Evolutionary conservation across 2,888 invertebrate species (phyloP).

Genomic region (Marasmarcha lunaedactyla): DNA sequence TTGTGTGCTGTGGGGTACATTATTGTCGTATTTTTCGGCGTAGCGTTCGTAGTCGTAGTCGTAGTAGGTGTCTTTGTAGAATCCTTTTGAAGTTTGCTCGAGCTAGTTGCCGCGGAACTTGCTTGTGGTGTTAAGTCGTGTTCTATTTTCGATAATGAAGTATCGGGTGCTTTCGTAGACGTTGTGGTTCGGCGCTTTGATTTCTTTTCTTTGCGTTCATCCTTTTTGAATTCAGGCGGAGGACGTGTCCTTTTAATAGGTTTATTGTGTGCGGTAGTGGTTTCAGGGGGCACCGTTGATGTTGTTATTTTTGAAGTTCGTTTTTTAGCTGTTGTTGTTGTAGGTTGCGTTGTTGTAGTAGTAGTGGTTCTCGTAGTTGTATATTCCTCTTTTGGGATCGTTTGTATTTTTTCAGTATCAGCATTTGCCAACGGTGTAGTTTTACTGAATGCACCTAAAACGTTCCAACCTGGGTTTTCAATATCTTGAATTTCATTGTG

Average conservation of each 20-base stretch:
- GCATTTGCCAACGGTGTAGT: slow-evolving; percentile 48
- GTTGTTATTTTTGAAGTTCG: slow-evolving; percentile 18
- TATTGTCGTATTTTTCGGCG: too few relatives aligned
- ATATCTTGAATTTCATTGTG: slow-evolving; percentile 24
- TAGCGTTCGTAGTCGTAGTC: slow-evolving; percentile 3
- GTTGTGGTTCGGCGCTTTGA: slow-evolving; percentile 8
- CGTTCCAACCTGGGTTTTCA: slow-evolving; percentile 38
- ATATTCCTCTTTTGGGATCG: slow-evolving; percentile 39
- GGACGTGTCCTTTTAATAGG: slow-evolving; percentile 4
- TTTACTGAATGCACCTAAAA: slow-evolving; percentile 46
- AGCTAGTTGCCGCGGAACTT: slow-evolving; percentile 33
- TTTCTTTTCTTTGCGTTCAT: slow-evolving; percentile 1
- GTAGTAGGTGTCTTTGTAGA: slow-evolving; percentile 2
- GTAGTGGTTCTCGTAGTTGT: slow-evolving; percentile 34
- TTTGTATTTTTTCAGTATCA: slow-evolving; percentile 39
- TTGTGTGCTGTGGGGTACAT: too few relatives aligned
- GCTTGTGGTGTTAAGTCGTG: slow-evolving; percentile 45
- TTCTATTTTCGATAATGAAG: slow-evolving; percentile 23
- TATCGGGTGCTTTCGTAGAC: slow-evolving; percentile 16
- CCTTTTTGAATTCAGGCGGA: not conserved
- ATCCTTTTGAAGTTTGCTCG: not conserved
- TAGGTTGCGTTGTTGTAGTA: slow-evolving; percentile 19
- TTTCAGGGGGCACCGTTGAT: slow-evolving; percentile 15
- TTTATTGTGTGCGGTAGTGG: slow-evolving; percentile 9
- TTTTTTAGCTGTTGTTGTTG: slow-evolving; percentile 15